Evolutionary conservation across 2,113 vertebrate species (phyloP), one percentile per base, ranked within the genome.

Genomic region (Acrocephalus arundinaceus): DNA sequence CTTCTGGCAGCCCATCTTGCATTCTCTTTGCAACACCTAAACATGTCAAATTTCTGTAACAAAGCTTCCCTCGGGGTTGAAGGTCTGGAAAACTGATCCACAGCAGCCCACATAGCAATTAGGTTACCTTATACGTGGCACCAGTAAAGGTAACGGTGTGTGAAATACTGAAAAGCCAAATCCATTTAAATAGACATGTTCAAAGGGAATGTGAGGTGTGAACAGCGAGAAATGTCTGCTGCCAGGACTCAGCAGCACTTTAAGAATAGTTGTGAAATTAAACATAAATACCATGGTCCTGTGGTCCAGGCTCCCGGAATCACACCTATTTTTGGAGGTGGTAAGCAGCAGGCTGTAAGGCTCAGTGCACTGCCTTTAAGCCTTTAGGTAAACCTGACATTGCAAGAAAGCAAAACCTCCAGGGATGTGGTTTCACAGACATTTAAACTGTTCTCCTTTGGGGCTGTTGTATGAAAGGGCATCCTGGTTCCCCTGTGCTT

Each of bases 341-440:
- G 37, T 59, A 51, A 87, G 78, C 87, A 76, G 77, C 41, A 28
- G 43, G 6, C 35, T 39, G 7, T 28, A 35, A 49, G 31, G 62
- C 55, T 87, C 13, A 3, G 54, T 41, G 66, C 45, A 4, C 62
- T 61, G 74, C 66, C 74, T 68, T 67, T 48, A 65, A 89, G 70
- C 57, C 70, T 20, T 75, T 68, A 57, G 58, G 62, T 78, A 76
- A 85, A 79, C 30, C 49, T 87, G 78, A 76, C 24, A 9, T 54
- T 49, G 87, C 87, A 57, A 58, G 95, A 85, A 87, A 90, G 74
- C 62, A 76, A 41, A 90, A 79, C 35, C 67, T 90, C 48, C 9
- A 31, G 45, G 71, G 95, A 45, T 93, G 85, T 93, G 92, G 87
- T 79, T 96, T 90, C 78, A 73, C 49, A 54, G 67, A 41, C 67